Evolutionary conservation across 53 echinoderm and acorn worm species (phyloP).

Genomic region (Paelopatides confundens): DNA sequence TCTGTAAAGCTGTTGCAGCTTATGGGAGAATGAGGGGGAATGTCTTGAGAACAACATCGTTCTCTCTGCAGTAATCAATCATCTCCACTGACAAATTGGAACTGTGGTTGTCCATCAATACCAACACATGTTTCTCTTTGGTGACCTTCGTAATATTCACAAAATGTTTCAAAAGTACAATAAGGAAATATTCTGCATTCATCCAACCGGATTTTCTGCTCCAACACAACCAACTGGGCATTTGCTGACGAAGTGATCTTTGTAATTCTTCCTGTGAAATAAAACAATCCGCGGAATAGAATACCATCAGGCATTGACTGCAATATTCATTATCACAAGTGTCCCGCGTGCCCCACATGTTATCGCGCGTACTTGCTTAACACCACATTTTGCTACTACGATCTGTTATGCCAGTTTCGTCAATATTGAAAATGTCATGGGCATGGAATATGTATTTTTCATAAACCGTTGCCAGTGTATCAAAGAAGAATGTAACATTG

Average conservation of each 20-base stretch:
- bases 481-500: too few species aligned
- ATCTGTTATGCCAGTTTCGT: constrained; percentile 33
- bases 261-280: constrained; percentile 39
- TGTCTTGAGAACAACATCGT: constrained; percentile 11
- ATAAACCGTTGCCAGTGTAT: constrained; percentile 20
- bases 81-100: constrained; percentile 29
- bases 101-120: constrained; percentile 20
- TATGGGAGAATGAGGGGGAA: constrained; percentile 39
- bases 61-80: constrained; percentile 34
- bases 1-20: constrained; percentile 26
- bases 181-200: constrained; percentile 1
- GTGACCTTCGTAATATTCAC: neutral
- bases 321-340: neutral
- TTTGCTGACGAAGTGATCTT: constrained; percentile 34
- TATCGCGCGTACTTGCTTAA: constrained; percentile 31
- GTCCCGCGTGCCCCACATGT: constrained; percentile 14
- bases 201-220: constrained; percentile 33
- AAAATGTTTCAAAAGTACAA: constrained; percentile 8
- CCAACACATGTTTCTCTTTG: neutral
- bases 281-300: constrained; percentile 3
- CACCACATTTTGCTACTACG: constrained; percentile 23
- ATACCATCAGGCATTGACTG: constrained; percentile 19
- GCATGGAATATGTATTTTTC: constrained; percentile 29
- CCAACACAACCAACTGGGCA: constrained; percentile 27
- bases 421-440: constrained; percentile 38